These are phyloP conservation scores for Dasysyrphus tricinctus DNA, from an alignment of 2,888 invertebrate genomes.

Conservation along the genomic window DNA sequence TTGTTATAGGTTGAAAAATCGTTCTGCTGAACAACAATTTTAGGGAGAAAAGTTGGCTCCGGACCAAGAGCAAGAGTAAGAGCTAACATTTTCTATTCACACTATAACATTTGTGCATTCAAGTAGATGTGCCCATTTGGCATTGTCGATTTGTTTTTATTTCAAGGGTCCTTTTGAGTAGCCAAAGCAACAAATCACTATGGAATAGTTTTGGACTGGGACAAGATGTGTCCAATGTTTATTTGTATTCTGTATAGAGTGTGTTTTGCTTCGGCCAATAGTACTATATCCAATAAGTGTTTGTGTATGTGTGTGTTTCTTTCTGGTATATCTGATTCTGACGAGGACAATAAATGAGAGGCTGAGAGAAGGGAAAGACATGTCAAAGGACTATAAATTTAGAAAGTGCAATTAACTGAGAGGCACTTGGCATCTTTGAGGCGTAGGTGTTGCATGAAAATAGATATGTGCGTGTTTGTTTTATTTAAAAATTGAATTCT, in stretches of 20 bases:
- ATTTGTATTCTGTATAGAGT: no score
- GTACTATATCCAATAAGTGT: slow-evolving; percentile 55
- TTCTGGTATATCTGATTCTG: neutral
- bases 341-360: slow-evolving; percentile 46
- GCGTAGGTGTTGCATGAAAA: slow-evolving; percentile 39
- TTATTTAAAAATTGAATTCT: no score
- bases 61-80: slow-evolving; percentile 50
- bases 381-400: slow-evolving; percentile 54
- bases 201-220: slow-evolving; percentile 37
- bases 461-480: neutral
- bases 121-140: slow-evolving; percentile 45
- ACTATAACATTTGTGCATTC: slow-evolving; percentile 65
- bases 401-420: slow-evolving; percentile 58
- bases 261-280: slow-evolving; percentile 3
- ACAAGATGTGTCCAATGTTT: slow-evolving; percentile 33
- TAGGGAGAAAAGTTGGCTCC: slow-evolving; percentile 48
- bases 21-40: slow-evolving; percentile 27
- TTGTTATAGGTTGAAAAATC: slow-evolving; percentile 5
- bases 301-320: slow-evolving; percentile 30
- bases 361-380: neutral
- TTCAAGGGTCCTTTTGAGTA: slow-evolving; percentile 45
- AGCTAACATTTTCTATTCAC: slow-evolving; percentile 57
- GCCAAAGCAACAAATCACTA: slow-evolving; percentile 58
- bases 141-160: slow-evolving; percentile 47
- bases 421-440: slow-evolving; percentile 41